Conservation (phyloP, 2,113 vertebrate species). For the Carollia perspicillata region DNA sequence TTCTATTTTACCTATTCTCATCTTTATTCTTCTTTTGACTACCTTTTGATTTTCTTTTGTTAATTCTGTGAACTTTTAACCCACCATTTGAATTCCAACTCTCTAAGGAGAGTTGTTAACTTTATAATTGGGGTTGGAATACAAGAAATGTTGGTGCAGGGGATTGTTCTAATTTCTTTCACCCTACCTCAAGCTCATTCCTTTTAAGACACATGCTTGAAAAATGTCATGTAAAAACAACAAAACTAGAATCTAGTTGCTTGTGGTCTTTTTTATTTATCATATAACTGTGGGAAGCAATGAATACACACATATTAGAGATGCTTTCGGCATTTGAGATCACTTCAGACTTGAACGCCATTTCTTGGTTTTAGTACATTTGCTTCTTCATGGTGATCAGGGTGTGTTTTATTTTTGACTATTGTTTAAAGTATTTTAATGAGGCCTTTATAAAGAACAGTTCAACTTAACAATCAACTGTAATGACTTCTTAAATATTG, state of each 20-base stretch:
- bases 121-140: not conserved
- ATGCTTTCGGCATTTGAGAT: not conserved
- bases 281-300: not conserved
- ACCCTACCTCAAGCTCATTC: not conserved
- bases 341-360: not conserved
- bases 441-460: not conserved
- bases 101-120: not conserved
- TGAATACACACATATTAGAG: not conserved
- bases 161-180: not conserved
- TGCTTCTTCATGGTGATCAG: not conserved
- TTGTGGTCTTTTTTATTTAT: not conserved
- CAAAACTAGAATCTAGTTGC: not conserved
- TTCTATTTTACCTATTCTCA: not conserved
- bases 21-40: not conserved
- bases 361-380: not conserved
- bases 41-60: not conserved
- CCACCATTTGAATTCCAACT: not conserved
- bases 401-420: constrained; percentile 10
- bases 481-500: not conserved
- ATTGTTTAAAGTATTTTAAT: not conserved
- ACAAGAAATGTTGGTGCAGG: not conserved
- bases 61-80: not conserved
- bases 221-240: not conserved
- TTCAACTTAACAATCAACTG: not conserved
- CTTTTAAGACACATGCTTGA: not conserved